These are phyloP conservation scores for Neosilurus hyrtlii DNA, from an alignment of 2,797 vertebrate species.

Conservation along the genomic window DNA sequence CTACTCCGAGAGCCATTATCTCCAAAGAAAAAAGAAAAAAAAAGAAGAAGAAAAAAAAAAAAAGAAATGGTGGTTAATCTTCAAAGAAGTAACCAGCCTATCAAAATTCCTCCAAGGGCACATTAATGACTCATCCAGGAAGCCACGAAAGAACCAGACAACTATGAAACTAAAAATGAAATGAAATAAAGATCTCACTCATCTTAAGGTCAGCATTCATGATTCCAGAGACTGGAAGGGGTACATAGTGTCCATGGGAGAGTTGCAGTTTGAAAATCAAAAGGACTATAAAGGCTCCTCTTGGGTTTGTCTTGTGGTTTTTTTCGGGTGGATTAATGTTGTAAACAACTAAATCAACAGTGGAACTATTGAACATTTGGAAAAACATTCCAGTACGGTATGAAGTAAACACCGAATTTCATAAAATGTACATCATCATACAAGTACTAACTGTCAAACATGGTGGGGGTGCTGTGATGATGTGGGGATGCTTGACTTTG, in stretches of 20 bases:
- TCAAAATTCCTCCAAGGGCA: neutral
- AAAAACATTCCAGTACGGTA: neutral
- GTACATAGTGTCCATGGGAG: neutral
- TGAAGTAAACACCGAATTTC: neutral
- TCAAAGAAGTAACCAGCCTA: neutral
- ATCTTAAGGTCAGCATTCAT: neutral
- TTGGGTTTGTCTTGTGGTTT: neutral
- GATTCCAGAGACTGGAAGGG: neutral
- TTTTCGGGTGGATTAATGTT: neutral
- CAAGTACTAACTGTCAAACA: neutral
- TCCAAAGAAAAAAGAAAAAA: too few relatives aligned
- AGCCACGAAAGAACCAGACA: neutral
- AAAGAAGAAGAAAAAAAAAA: neutral
- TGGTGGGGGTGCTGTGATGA: neutral
- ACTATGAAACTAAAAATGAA: neutral
- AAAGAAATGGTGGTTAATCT: neutral
- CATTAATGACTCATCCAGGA: slow-evolving; percentile 3
- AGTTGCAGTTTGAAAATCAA: neutral
- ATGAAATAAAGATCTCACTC: neutral
- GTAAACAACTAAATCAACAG: neutral
- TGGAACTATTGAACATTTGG: neutral
- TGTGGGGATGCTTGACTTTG: neutral
- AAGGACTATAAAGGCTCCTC: neutral
- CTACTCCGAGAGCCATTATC: neutral
- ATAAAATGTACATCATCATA: neutral